Conservation (phyloP, 1,140 invertebrate species). For the Rhizoglyphus robini region DNA sequence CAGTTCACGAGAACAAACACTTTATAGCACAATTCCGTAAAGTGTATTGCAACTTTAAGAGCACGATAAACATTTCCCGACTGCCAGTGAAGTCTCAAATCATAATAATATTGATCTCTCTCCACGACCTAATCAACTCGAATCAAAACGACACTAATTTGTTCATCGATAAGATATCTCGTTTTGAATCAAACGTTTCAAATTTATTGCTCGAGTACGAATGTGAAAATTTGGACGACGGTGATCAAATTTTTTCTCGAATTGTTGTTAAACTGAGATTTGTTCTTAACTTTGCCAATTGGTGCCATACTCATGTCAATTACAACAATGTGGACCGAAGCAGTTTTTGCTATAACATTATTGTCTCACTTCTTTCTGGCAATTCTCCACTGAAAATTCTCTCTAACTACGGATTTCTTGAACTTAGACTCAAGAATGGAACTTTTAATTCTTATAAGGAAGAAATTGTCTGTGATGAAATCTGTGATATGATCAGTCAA, state of each 20-base stretch:
- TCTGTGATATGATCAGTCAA: neutral
- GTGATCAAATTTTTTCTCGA: neutral
- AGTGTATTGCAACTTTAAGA: neutral
- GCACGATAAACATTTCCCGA: neutral
- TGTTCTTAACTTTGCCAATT: constrained; percentile 3
- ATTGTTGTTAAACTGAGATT: constrained; percentile 10
- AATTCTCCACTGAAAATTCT: constrained; percentile 13
- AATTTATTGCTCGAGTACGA: neutral
- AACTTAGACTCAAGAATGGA: neutral
- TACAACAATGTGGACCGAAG: neutral
- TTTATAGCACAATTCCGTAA: neutral
- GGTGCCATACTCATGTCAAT: neutral
- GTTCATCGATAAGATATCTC: neutral
- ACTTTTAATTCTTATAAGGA: neutral
- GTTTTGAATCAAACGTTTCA: neutral
- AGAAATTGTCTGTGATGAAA: neutral
- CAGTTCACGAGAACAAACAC: constrained; percentile 6
- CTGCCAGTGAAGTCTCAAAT: neutral
- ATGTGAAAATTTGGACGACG: neutral
- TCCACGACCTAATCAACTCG: neutral
- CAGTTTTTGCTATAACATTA: neutral
- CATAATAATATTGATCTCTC: neutral
- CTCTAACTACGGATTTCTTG: neutral
- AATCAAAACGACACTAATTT: neutral
- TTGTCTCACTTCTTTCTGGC: neutral